Evolutionary conservation across 2,113 vertebrate genomes (phyloP), one percentile per base, ranked within the genome.

Genomic region (Triplophysa tibetana): DNA sequence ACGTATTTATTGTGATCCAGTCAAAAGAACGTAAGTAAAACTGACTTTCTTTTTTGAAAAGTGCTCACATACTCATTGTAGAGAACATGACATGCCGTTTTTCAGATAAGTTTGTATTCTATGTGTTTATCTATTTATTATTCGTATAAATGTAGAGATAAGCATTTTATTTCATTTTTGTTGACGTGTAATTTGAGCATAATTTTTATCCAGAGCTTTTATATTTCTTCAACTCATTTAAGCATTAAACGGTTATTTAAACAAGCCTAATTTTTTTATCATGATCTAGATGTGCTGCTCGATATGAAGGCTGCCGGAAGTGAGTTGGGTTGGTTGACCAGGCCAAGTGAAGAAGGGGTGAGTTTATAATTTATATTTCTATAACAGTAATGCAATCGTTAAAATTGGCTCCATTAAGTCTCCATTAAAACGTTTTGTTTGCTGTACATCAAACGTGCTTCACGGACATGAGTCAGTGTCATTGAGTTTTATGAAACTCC

Each of bases 281-380:
- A 5, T 79, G 77, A 84, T 78, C 82, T 43, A 99, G 97, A 98
- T 75, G 92, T 96, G 11, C 86, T 99, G 82, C 88, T 99, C 90
- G 97, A 99, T 84, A 97, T 99, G 12, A 96, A 89, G 16, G 90
- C 93, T 38, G 93, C 95, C 0, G 95, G 97, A 33, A 96, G 95
- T 29, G 96, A 99, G 80, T 89, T 97, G 19, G 97, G 97, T 43
- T 99, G 97, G 97, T 89, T 99, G 86, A 95, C 95, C 1, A 89
- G 88, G 21, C 97, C 97, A 19, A 91, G 93, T 8, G 95, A 96
- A 88, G 93, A 93, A 86, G 96, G 96, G 89, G 97, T 94, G 92
- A 96, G 96, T 91, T 2, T 29, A 10, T 61, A 6, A 29, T 14
- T 58, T n/a, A 19, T 58, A 8, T 58, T 19, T 21, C n/a, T 21